phyloP scores from a whole-genome alignment of 1,140 invertebrate genomes.

The Drosophila insularis region DNA sequence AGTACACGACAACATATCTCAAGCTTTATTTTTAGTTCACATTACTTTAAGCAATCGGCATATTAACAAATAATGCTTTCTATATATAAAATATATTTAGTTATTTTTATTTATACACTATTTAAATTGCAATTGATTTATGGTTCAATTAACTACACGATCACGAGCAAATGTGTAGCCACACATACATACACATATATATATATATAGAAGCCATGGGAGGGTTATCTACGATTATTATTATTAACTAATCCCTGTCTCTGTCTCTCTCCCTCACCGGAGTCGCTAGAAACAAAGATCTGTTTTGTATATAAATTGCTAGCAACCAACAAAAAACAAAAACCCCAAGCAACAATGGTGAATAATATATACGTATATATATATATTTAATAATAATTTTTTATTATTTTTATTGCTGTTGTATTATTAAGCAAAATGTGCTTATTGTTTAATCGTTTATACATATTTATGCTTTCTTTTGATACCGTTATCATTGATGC shows the following conservation, averaged over 20 bases:
- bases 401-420: neutral
- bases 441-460: neutral
- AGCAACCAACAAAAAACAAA: constrained; percentile 13
- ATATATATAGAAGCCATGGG: constrained; percentile 30
- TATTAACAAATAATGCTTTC: constrained; percentile 11
- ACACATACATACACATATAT: too few species aligned
- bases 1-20: neutral
- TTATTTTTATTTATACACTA: constrained; percentile 11
- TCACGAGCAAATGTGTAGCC: constrained; percentile 32
- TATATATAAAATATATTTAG: neutral
- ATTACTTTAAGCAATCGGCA: neutral
- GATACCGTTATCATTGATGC: too few species aligned
- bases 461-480: constrained; percentile 49
- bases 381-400: neutral
- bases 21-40: neutral
- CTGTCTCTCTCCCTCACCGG: neutral
- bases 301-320: constrained; percentile 61
- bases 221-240: constrained; percentile 8
- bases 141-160: constrained; percentile 30
- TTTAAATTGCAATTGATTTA: constrained; percentile 14
- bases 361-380: neutral
- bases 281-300: constrained; percentile 6
- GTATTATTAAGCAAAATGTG: constrained; percentile 6
- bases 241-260: neutral
- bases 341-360: neutral